Evolutionary conservation across 2,888 invertebrate genomes (phyloP).

Genomic region (Lamproptera curius): DNA sequence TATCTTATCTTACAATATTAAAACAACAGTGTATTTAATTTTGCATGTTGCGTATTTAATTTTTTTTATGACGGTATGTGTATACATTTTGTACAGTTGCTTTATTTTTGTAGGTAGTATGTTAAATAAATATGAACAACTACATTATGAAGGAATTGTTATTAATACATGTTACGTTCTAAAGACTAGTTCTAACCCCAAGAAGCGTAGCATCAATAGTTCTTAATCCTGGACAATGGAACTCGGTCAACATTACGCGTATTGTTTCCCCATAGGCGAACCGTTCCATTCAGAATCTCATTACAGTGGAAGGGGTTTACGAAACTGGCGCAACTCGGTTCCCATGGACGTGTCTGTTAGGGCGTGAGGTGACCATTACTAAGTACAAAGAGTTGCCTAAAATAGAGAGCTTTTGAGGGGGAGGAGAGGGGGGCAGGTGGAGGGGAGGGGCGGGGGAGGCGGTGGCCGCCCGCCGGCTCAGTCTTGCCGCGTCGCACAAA

Average conservation of each 20-base stretch:
- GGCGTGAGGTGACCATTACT: conserved; percentile 78
- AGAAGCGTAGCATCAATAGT: too few species aligned
- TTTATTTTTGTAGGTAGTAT: too few species aligned
- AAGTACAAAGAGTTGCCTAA: conserved; percentile 77
- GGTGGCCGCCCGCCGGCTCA: conserved; percentile 68
- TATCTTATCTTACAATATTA: too few species aligned
- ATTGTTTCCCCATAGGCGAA: conserved; percentile 71
- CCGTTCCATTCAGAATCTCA: conserved; percentile 76
- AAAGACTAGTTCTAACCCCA: too few species aligned
- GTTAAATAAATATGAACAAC: too few species aligned
- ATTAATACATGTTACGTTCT: too few species aligned
- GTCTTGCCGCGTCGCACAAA: conserved; percentile 70
- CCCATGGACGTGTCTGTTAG: conserved; percentile 77
- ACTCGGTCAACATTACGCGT: conserved; percentile 41
- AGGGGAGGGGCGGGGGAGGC: conserved; percentile 74
- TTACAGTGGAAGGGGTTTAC: conserved; percentile 72
- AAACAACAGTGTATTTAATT: too few species aligned
- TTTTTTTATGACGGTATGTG: too few species aligned
- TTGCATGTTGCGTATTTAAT: too few species aligned
- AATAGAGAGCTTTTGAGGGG: conserved; percentile 78
- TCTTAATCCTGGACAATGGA: too few species aligned
- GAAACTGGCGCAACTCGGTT: conserved; percentile 72
- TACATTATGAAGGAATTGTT: too few species aligned
- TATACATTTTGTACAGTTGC: too few species aligned
- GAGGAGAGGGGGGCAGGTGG: conserved; percentile 54